phyloP scores from a whole-genome alignment of 2,888 invertebrate species.

The Drosophila conformis region DNA sequence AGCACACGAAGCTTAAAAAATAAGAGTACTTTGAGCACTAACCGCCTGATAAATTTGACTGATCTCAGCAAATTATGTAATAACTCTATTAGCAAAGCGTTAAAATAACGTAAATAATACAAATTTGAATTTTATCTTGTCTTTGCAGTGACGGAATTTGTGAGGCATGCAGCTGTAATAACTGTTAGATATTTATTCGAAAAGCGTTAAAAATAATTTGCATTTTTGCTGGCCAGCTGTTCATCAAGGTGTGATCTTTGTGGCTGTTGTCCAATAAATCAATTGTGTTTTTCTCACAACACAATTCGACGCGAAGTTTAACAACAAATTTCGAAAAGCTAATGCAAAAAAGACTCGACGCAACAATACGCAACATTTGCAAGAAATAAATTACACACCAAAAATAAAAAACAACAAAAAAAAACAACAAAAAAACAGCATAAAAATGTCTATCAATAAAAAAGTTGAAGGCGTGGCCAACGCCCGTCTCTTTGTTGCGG shows the following conservation, averaged over 20 bases:
- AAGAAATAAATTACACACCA: slow-evolving; percentile 39
- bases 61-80: slow-evolving; percentile 55
- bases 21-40: slow-evolving; percentile 2
- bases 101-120: slow-evolving; percentile 36
- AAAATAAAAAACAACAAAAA: not conserved
- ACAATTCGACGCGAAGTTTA: slow-evolving; percentile 8
- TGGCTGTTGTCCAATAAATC: slow-evolving; percentile 15
- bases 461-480: slow-evolving; percentile 37
- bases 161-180: slow-evolving; percentile 5
- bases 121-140: slow-evolving; percentile 26
- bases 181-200: slow-evolving; percentile 2
- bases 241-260: slow-evolving; percentile 22
- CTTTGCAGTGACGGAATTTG: slow-evolving; percentile 35
- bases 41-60: not conserved
- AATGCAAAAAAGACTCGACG: slow-evolving; percentile 21
- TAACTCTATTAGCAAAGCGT: slow-evolving; percentile 33
- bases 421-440: not conserved
- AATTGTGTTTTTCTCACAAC: slow-evolving; percentile 22
- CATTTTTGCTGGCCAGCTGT: slow-evolving; percentile 16
- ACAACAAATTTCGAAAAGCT: slow-evolving; percentile 11
- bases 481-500: slow-evolving; percentile 8
- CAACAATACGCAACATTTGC: slow-evolving; percentile 33
- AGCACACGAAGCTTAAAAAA: not conserved
- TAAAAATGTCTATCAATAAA: slow-evolving; percentile 59
- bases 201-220: slow-evolving; percentile 11